A percentile compares a stretch with the other conserved stretches of the same genome.
Evolutionary conservation across 2,797 vertebrate genomes (phyloP).

Genomic region (Premnoplex brunnescens): DNA sequence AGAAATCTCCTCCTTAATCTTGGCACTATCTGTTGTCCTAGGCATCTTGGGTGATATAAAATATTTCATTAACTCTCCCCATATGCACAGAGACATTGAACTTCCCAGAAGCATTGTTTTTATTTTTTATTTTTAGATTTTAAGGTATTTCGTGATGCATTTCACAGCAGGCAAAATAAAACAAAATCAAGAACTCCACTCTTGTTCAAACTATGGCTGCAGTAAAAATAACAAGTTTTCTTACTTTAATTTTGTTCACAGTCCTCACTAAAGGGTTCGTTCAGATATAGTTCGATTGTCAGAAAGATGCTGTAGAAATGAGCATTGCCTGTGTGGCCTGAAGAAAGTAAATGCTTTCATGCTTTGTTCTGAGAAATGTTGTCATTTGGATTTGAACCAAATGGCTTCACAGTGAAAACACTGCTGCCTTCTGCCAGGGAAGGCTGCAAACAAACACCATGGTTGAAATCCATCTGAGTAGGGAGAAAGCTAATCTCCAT

Average conservation of each 20-base stretch:
- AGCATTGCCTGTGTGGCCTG: not conserved
- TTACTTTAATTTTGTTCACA: not conserved
- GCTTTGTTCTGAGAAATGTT: conserved; percentile 14
- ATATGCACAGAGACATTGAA: not conserved
- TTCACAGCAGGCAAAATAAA: not conserved
- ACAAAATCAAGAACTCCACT: not conserved
- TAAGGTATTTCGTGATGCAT: not conserved
- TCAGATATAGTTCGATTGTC: not conserved
- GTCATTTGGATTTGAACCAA: conserved; percentile 19
- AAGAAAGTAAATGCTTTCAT: not conserved
- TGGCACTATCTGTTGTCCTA: not conserved
- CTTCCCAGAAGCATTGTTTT: not conserved
- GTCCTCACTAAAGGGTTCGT: not conserved
- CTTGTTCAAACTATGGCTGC: not conserved
- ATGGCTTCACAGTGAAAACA: conserved; percentile 10
- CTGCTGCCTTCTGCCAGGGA: not conserved
- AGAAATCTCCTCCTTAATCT: not conserved
- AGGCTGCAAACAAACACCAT: not conserved
- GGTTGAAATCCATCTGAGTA: not conserved
- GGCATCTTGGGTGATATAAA: not conserved
- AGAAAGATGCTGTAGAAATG: not conserved
- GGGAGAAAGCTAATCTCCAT: not conserved
- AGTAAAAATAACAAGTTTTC: not conserved
- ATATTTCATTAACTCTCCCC: not conserved
- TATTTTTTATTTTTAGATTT: not conserved